phyloP scores from a whole-genome alignment of 2,113 vertebrate genomes.

The Nerophis ophidion region DNA sequence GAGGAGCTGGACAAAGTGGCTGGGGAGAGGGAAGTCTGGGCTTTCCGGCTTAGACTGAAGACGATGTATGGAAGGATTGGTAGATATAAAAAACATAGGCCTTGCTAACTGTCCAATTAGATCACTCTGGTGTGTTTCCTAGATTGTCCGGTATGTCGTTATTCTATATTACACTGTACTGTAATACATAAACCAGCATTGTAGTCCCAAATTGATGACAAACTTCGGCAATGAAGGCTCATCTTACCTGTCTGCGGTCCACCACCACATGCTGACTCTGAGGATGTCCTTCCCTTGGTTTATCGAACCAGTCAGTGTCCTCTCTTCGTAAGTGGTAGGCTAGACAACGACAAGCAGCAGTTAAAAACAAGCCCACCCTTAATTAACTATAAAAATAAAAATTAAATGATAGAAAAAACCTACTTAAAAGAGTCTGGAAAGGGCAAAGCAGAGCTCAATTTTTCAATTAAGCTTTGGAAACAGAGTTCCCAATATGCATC shows the following conservation, averaged over 20 bases:
- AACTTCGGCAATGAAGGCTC: background rate
- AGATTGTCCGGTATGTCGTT: no score
- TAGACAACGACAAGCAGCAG: constrained; percentile 73
- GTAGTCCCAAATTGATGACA: background rate
- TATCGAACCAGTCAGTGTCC: constrained; percentile 99
- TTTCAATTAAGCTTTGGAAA: constrained; percentile 21
- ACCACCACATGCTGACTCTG: constrained; percentile 76
- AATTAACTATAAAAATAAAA: background rate
- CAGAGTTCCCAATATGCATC: constrained; percentile 5
- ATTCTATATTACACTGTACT: no score
- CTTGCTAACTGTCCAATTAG: background rate
- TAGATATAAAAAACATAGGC: no score
- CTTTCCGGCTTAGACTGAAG: no score
- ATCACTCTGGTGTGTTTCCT: background rate
- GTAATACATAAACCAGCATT: background rate
- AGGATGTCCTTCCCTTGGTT: constrained; percentile 84
- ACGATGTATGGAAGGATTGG: no score
- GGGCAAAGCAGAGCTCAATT: constrained; percentile 19
- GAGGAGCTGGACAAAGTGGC: no score
- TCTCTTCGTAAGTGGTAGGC: constrained; percentile 95
- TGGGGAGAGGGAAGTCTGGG: no score
- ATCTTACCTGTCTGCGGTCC: constrained; percentile 82
- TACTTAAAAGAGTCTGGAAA: constrained; percentile 4
- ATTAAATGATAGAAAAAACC: background rate
- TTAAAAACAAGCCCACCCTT: constrained; percentile 45